Conservation (phyloP, 2,888 invertebrate species). For the Heteromurus nitidus region DNA sequence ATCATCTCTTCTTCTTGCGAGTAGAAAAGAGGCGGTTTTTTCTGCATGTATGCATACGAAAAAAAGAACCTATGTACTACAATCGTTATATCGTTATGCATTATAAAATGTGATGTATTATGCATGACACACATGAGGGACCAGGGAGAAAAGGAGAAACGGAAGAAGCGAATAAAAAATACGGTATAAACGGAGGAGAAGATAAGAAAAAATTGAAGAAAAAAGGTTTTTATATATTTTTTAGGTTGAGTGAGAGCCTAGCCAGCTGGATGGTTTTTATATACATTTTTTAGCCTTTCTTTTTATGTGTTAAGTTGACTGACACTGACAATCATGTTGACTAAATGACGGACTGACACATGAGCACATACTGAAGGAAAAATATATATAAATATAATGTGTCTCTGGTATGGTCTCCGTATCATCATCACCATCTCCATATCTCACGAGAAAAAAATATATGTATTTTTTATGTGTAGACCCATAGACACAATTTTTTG, state of each 20-base stretch:
- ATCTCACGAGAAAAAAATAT: not conserved
- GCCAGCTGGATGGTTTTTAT: slow-evolving; percentile 2
- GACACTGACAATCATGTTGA: slow-evolving; percentile 31
- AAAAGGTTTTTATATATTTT: no score
- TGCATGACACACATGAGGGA: slow-evolving; percentile 14
- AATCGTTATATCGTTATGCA: slow-evolving; percentile 15
- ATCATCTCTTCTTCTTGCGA: no score
- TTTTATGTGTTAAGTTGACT: slow-evolving; percentile 24
- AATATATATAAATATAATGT: slow-evolving; percentile 9
- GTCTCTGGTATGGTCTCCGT: not conserved
- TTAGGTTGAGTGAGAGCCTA: slow-evolving; percentile 10
- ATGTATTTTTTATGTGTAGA: no score
- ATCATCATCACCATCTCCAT: slow-evolving; percentile 3
- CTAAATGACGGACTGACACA: slow-evolving; percentile 30
- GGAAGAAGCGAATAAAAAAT: not conserved
- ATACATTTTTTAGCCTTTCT: not conserved
- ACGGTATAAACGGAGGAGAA: no score
- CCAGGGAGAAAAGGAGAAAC: not conserved
- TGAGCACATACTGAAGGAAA: not conserved
- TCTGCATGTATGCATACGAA: slow-evolving; percentile 2
- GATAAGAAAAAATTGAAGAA: no score
- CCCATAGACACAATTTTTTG: no score
- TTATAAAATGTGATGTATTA: slow-evolving; percentile 32
- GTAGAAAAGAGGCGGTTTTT: slow-evolving; percentile 7
- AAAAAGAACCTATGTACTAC: slow-evolving; percentile 2